Conservation (phyloP, 1,140 invertebrate genomes). For the Drosophila santomea region DNA sequence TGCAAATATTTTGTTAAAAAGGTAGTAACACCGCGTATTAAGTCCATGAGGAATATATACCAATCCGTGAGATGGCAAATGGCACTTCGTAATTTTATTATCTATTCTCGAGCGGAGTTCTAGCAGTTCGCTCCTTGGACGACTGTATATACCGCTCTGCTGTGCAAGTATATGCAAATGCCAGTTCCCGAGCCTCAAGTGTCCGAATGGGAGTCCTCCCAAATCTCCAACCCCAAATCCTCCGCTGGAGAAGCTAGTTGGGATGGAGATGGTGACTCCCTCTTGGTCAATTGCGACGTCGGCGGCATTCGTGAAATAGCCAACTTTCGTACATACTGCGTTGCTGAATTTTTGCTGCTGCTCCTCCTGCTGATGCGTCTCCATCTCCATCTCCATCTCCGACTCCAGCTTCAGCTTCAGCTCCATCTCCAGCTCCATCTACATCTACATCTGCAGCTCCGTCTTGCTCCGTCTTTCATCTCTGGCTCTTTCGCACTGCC, state of each 20-base stretch:
- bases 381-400: constrained; percentile 25
- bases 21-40: not conserved
- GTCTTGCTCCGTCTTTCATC: constrained; percentile 33
- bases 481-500: constrained; percentile 45
- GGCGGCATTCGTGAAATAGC: constrained; percentile 77
- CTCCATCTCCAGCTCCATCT: constrained; percentile 20
- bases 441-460: constrained; percentile 23
- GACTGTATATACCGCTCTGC: constrained; percentile 45
- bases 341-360: constrained; percentile 65
- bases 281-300: constrained; percentile 74
- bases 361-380: constrained; percentile 28
- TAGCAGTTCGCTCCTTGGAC: constrained; percentile 24
- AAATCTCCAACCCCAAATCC: not conserved
- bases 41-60: constrained; percentile 8
- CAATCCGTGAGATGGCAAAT: constrained; percentile 12
- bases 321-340: constrained; percentile 70
- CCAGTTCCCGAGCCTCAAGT: constrained; percentile 56
- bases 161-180: constrained; percentile 64
- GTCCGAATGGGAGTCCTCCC: constrained; percentile 37
- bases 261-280: constrained; percentile 1
- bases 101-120: constrained; percentile 43
- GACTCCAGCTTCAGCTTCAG: constrained; percentile 17
- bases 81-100: constrained; percentile 52
- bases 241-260: not conserved
- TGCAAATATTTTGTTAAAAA: not conserved